phyloP scores from a whole-genome alignment of 2,113 vertebrate species.

The Cricetomys ansorgei region DNA sequence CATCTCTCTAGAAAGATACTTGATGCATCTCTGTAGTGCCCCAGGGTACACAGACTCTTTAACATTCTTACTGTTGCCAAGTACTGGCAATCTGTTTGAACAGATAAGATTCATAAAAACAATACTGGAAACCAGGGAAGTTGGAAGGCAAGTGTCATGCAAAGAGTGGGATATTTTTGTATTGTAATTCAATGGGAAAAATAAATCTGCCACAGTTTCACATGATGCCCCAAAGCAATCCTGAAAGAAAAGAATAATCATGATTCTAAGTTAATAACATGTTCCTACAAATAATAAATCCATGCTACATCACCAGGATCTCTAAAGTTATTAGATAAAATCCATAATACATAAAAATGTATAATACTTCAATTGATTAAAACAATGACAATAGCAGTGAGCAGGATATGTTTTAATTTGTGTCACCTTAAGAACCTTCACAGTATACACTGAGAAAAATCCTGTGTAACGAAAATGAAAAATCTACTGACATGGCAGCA shows the following conservation, averaged over 20 bases:
- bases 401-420: not conserved
- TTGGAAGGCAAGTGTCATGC: not conserved
- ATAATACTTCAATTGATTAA: not conserved
- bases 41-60: not conserved
- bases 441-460: not conserved
- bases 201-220: not conserved
- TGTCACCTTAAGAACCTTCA: not conserved
- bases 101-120: constrained; percentile 21
- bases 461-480: not conserved
- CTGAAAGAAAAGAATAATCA: constrained; percentile 19
- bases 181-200: constrained; percentile 37
- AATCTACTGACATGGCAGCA: not conserved
- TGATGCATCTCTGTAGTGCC: not conserved
- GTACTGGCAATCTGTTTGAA: constrained; percentile 47
- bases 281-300: constrained; percentile 11
- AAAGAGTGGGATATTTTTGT: not conserved
- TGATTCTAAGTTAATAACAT: not conserved
- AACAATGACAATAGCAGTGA: not conserved
- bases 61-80: not conserved
- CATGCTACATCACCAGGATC: not conserved
- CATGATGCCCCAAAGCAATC: not conserved
- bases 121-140: not conserved
- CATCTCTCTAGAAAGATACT: not conserved
- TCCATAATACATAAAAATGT: not conserved
- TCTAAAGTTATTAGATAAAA: not conserved